Conservation (phyloP, 2,797 vertebrate species). For the Acanthurus tractus region DNA sequence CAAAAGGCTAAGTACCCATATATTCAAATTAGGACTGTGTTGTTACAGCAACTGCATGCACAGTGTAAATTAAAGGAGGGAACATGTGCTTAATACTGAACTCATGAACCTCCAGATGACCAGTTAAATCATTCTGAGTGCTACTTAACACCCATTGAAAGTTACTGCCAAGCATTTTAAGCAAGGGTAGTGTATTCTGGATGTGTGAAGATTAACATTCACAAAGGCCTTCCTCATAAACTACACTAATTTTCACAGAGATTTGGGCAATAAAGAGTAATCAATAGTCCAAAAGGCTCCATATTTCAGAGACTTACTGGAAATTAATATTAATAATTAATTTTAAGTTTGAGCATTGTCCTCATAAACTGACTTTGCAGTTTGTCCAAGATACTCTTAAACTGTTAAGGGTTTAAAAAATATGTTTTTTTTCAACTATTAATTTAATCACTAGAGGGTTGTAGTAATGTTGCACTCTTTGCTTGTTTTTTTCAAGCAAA, state of each 20-base stretch:
- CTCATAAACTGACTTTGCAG: neutral
- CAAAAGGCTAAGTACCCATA: slow-evolving; percentile 7
- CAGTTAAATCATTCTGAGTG: slow-evolving; percentile 13
- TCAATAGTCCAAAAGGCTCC: neutral
- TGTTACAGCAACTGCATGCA: slow-evolving; percentile 64
- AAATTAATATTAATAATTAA: neutral
- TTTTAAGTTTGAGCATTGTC: neutral
- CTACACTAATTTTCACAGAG: neutral
- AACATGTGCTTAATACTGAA: slow-evolving; percentile 38
- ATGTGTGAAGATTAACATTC: slow-evolving; percentile 22
- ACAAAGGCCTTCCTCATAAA: neutral
- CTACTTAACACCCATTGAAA: neutral
- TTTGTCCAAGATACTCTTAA: neutral
- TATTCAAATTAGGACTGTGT: slow-evolving; percentile 41
- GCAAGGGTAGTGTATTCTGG: neutral
- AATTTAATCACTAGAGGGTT: too few relatives aligned
- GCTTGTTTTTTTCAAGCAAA: too few relatives aligned
- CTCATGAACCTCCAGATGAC: slow-evolving; percentile 24
- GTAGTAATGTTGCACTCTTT: too few relatives aligned
- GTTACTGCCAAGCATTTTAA: slow-evolving; percentile 10
- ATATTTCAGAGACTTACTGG: neutral
- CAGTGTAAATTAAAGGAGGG: slow-evolving; percentile 15
- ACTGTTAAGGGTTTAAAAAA: neutral
- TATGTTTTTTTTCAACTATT: too few relatives aligned
- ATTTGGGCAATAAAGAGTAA: neutral